Evolutionary conservation across 2,797 vertebrate species (phyloP).

Genomic region (Gymnothorax reevesii): DNA sequence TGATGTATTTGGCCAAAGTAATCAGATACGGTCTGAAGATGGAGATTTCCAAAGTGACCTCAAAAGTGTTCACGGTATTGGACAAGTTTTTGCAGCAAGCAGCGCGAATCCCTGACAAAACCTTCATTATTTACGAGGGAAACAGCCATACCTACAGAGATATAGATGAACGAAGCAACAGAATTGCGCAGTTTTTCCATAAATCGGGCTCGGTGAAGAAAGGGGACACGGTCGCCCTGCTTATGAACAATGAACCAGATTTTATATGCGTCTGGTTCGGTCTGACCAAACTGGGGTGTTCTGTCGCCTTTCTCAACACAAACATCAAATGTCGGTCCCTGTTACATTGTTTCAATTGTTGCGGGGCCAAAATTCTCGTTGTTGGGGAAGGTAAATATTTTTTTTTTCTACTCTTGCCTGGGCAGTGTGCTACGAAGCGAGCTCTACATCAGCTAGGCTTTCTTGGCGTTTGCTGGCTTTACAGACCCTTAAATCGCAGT

Average conservation of each 20-base stretch:
- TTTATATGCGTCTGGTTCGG: slow-evolving; percentile 93
- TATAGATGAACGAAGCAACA: slow-evolving; percentile 80
- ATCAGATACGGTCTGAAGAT: slow-evolving; percentile 60
- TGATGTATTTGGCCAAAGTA: slow-evolving; percentile 71
- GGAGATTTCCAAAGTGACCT: slow-evolving; percentile 58
- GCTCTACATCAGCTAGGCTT: no score
- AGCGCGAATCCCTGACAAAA: slow-evolving; percentile 74
- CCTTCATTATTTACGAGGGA: slow-evolving; percentile 83
- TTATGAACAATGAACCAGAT: slow-evolving; percentile 91
- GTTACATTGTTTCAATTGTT: slow-evolving; percentile 83
- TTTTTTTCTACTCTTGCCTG: neutral
- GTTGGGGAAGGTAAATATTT: slow-evolving; percentile 82
- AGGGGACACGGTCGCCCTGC: slow-evolving; percentile 82
- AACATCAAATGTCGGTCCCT: slow-evolving; percentile 80
- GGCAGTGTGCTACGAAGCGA: no score
- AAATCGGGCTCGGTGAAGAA: slow-evolving; percentile 55
- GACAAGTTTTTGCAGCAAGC: slow-evolving; percentile 81
- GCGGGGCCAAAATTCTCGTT: slow-evolving; percentile 80
- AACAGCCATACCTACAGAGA: slow-evolving; percentile 76
- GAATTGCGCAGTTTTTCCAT: slow-evolving; percentile 77
- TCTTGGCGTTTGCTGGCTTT: no score
- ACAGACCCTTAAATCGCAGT: no score
- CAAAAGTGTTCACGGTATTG: slow-evolving; percentile 72
- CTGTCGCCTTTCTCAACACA: slow-evolving; percentile 88
- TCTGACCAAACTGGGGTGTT: slow-evolving; percentile 83